phyloP scores from a whole-genome alignment of 2,797 vertebrate species.

The Coluber constrictor region DNA sequence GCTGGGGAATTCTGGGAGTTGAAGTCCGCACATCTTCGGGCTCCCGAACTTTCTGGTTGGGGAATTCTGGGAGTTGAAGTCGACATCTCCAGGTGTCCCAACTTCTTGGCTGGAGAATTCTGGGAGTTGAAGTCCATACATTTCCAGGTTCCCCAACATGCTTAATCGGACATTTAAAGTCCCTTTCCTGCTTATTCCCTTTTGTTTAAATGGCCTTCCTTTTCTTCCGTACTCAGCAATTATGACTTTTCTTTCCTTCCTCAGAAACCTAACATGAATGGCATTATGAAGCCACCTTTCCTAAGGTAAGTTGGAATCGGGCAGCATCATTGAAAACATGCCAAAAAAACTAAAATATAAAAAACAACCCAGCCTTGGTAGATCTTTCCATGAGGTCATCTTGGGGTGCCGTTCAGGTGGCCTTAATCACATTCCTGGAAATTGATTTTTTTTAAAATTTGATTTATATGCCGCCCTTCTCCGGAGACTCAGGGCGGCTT shows the following conservation, averaged over 20 bases:
- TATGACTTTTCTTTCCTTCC: conserved; percentile 45
- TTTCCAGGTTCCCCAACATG: neutral
- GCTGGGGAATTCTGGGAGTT: neutral
- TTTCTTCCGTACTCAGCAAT: neutral
- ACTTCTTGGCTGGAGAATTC: neutral
- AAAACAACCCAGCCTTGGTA: too few species aligned
- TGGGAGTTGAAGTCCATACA: neutral
- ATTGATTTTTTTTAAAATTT: neutral
- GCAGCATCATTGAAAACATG: neutral
- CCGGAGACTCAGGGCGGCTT: too few species aligned
- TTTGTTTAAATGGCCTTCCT: neutral
- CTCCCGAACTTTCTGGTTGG: neutral
- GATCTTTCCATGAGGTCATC: neutral
- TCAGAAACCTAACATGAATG: conserved; percentile 85
- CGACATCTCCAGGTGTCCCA: too few species aligned
- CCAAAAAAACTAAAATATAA: neutral
- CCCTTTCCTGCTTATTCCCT: too few species aligned
- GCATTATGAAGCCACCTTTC: conserved; percentile 83
- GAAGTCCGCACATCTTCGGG: neutral
- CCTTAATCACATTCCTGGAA: neutral
- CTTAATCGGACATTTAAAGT: neutral
- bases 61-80: neutral
- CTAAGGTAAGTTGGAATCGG: conserved; percentile 75
- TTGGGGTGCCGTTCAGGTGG: too few species aligned
- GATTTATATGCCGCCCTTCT: too few species aligned